Evolutionary conservation across 2,888 invertebrate species (phyloP).

Genomic region (Bhutanitis thaidina): DNA sequence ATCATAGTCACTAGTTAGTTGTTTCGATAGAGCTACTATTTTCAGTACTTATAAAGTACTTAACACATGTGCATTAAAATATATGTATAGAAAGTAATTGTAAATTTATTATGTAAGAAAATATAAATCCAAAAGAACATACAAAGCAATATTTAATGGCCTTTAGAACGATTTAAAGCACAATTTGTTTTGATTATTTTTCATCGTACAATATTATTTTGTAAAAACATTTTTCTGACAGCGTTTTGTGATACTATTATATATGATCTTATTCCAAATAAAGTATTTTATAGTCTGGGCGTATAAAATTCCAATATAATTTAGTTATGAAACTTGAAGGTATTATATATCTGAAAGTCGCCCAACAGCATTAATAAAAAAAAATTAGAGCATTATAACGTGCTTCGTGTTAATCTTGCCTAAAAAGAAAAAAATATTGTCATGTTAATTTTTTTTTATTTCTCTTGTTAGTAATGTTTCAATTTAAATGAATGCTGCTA

Average conservation of each 20-base stretch:
- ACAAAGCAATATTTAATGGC: conserved; percentile 63
- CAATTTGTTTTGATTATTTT: conserved; percentile 39
- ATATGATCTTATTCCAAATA: conserved; percentile 13
- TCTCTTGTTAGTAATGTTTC: no score
- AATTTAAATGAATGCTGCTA: no score
- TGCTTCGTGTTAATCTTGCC: conserved; percentile 56
- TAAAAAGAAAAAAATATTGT: conserved; percentile 30
- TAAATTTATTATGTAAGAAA: conserved; percentile 20
- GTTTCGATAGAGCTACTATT: conserved; percentile 37
- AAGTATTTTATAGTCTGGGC: no score
- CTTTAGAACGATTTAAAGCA: conserved; percentile 46
- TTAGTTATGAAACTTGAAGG: no score
- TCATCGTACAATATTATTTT: conserved; percentile 58
- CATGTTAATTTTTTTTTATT: background rate
- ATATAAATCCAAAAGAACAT: conserved; percentile 25
- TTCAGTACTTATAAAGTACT: conserved; percentile 70
- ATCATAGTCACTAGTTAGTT: conserved; percentile 69
- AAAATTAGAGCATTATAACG: conserved; percentile 27
- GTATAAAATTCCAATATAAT: no score
- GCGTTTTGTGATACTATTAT: conserved; percentile 50
- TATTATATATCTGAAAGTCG: no score
- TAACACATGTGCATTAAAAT: conserved; percentile 33
- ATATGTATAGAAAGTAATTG: conserved; percentile 21
- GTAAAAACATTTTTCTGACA: conserved; percentile 42
- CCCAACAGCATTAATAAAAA: no score